Evolutionary conservation across 2,113 vertebrate species (phyloP).

Genomic region (Sander lucioperca): DNA sequence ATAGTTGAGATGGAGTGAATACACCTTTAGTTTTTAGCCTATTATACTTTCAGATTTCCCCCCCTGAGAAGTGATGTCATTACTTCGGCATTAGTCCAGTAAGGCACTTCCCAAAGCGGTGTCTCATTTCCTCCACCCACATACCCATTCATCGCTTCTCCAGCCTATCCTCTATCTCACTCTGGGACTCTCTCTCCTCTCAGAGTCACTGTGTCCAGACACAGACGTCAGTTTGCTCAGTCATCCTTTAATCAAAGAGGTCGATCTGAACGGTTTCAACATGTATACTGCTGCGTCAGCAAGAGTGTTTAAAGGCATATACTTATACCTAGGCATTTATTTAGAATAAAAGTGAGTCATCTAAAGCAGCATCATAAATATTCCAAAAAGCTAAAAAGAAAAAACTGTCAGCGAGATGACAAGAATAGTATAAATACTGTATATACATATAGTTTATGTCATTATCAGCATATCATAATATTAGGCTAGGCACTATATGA

Average conservation of each 20-base stretch:
- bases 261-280: not conserved
- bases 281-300: not conserved
- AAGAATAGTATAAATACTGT: too few species aligned
- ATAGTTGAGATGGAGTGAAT: not conserved
- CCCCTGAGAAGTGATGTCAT: conserved; percentile 72
- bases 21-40: conserved; percentile 2
- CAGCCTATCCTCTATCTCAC: conserved; percentile 37
- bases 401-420: too few species aligned
- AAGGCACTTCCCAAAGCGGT: conserved; percentile 63
- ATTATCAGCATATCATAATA: not conserved
- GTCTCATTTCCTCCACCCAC: conserved; percentile 73
- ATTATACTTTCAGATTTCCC: conserved; percentile 57
- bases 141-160: conserved; percentile 35
- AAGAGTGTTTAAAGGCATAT: not conserved
- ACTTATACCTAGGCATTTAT: not conserved
- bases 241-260: conserved; percentile 41
- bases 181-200: conserved; percentile 2
- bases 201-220: conserved; percentile 51
- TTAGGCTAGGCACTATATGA: not conserved
- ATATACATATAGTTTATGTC: too few species aligned
- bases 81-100: conserved; percentile 64
- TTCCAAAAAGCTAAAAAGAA: not conserved
- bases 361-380: not conserved
- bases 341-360: not conserved
- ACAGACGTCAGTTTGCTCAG: conserved; percentile 31